Percentiles rank a stretch among this genome's conserved stretches.
phyloP scores from a whole-genome alignment of 2,888 invertebrate genomes.

The Lycocerus yunnanus region DNA sequence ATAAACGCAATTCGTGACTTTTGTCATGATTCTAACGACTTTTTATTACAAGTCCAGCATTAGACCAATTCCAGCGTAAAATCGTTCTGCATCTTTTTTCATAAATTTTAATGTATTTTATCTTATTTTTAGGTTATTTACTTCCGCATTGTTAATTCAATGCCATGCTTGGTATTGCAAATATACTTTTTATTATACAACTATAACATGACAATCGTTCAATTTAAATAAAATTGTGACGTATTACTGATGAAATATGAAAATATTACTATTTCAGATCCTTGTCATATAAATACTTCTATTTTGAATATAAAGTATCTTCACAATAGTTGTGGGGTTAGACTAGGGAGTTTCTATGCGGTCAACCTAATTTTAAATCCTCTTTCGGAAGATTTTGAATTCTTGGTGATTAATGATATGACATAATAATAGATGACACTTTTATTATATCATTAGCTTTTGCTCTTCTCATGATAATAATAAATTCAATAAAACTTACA shows the following conservation, averaged over 20 bases:
- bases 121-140: neutral
- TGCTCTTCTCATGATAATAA: neutral
- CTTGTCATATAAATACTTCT: neutral
- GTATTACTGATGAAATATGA: neutral
- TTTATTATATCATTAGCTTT: neutral
- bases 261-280: neutral
- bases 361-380: neutral
- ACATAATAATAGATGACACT: neutral
- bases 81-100: neutral
- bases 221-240: neutral
- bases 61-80: neutral
- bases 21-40: neutral
- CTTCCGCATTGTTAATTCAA: neutral
- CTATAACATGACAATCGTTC: neutral
- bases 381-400: neutral
- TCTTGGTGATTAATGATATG: neutral
- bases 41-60: neutral
- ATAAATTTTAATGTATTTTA: neutral
- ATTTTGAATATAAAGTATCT: neutral
- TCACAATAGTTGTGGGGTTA: neutral
- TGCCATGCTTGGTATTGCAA: neutral
- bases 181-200: neutral
- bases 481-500: neutral
- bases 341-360: neutral
- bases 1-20: neutral